Evolutionary conservation across 2,888 invertebrate species (phyloP).

Genomic region (Nebria salina): DNA sequence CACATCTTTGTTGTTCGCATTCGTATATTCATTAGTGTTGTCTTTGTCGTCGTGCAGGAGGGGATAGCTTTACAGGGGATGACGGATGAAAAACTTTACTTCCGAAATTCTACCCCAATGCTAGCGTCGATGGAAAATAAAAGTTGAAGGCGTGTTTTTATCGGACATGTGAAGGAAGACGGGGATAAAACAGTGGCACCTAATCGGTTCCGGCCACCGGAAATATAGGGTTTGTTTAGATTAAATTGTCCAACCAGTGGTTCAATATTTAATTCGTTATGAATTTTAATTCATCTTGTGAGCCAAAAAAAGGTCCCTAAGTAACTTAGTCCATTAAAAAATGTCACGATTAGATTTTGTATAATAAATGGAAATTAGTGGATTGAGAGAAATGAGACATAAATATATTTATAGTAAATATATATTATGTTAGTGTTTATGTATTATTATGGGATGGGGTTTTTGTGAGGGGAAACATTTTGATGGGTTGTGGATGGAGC

Average conservation of each 20-base stretch:
- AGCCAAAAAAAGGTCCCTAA: no score
- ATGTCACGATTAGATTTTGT: neutral
- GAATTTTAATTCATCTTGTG: no score
- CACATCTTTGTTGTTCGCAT: neutral
- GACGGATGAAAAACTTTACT: slow-evolving; percentile 42
- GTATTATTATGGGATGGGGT: neutral
- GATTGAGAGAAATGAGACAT: no score
- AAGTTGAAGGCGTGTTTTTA: slow-evolving; percentile 29
- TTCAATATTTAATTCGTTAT: neutral
- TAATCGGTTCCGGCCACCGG: neutral
- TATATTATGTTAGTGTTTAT: no score
- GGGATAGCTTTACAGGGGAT: neutral
- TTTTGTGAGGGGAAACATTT: neutral
- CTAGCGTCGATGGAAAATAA: slow-evolving; percentile 21
- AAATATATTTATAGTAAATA: no score
- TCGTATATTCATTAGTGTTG: neutral
- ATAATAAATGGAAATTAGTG: no score
- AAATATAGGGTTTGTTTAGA: neutral
- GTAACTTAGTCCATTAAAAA: no score
- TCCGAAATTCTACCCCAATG: slow-evolving; percentile 23
- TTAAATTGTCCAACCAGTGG: neutral
- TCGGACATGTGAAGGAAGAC: neutral
- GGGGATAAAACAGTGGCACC: neutral
- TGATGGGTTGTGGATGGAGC: neutral
- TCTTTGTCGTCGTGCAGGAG: neutral